Conservation (phyloP, 2,888 invertebrate genomes). For the Thera britannica region DNA sequence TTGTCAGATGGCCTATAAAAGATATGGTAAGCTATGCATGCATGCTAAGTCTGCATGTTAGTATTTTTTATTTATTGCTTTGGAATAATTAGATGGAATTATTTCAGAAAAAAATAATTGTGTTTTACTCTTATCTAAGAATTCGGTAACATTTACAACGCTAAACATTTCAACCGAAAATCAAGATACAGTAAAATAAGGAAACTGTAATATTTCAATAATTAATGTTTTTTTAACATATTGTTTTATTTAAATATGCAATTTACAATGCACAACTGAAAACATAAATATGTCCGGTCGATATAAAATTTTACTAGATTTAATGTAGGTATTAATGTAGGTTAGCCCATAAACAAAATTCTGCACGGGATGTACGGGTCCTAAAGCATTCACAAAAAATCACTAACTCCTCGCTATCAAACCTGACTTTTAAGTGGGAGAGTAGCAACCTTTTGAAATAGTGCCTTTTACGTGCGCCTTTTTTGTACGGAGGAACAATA, state of each 20-base stretch:
- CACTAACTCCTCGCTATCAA: slow-evolving; percentile 42
- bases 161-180: slow-evolving; percentile 15
- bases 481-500: slow-evolving; percentile 54
- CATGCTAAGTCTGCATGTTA: slow-evolving; percentile 5
- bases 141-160: slow-evolving; percentile 18
- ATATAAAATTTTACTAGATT: no score
- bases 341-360: not conserved
- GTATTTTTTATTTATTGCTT: no score
- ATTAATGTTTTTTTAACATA: no score
- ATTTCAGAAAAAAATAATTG: no score
- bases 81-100: no score
- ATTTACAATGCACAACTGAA: no score
- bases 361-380: not conserved
- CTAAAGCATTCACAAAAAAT: not conserved
- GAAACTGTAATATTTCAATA: no score
- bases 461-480: slow-evolving; percentile 45
- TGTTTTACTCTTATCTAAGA: not conserved
- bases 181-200: not conserved
- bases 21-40: slow-evolving; percentile 8
- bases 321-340: no score
- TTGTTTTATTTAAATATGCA: no score
- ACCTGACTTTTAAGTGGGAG: slow-evolving; percentile 38
- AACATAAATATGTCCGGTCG: no score
- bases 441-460: slow-evolving; percentile 39
- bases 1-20: slow-evolving; percentile 30